Evolutionary conservation across 2,888 invertebrate species (phyloP).

Genomic region (Sesamia inferens): DNA sequence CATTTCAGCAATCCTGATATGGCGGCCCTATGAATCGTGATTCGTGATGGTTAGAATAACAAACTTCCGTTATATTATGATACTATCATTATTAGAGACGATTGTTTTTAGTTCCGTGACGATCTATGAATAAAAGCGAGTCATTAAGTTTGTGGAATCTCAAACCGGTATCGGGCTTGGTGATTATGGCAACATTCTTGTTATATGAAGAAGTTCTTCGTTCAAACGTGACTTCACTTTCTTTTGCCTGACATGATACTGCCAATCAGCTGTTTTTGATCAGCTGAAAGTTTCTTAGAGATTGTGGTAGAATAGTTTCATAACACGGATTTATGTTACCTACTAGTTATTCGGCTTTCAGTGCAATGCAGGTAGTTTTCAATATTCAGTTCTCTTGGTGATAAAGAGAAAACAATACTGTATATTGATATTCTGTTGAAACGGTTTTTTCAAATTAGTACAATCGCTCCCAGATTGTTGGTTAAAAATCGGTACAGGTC

Average conservation of each 20-base stretch:
- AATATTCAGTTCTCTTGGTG: not conserved
- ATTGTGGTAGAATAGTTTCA: slow-evolving; percentile 7
- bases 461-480: slow-evolving; percentile 20
- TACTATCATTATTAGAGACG: slow-evolving; percentile 35
- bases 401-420: not conserved
- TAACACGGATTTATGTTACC: slow-evolving; percentile 5
- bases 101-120: slow-evolving; percentile 25
- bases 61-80: slow-evolving; percentile 23
- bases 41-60: slow-evolving; percentile 20
- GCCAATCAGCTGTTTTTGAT: slow-evolving; percentile 38
- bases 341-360: not conserved
- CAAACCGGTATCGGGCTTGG: slow-evolving; percentile 19
- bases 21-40: slow-evolving; percentile 18
- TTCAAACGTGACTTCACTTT: slow-evolving; percentile 54
- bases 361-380: too few relatives aligned
- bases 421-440: not conserved
- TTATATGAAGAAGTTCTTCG: slow-evolving; percentile 44
- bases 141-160: slow-evolving; percentile 36
- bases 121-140: slow-evolving; percentile 33
- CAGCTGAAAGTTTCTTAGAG: slow-evolving; percentile 14
- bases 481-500: slow-evolving; percentile 5
- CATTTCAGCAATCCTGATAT: slow-evolving; percentile 14
- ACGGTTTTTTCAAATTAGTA: slow-evolving; percentile 10
- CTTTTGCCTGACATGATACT: slow-evolving; percentile 39
- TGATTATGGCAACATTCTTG: slow-evolving; percentile 43